Conservation (phyloP, 2,797 vertebrate species). For the Natrix natrix region DNA sequence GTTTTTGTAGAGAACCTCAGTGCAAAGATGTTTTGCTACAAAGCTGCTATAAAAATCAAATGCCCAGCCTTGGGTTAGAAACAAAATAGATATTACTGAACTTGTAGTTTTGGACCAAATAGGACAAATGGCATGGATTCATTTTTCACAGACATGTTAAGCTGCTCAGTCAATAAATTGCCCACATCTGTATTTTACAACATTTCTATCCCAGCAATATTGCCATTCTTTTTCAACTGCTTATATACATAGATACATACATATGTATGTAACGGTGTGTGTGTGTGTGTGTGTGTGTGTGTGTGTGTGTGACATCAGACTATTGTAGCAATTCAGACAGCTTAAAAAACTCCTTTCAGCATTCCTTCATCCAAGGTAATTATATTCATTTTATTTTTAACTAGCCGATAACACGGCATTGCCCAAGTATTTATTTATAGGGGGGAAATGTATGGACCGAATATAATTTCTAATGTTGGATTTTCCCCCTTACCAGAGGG, state of each 20-base stretch:
- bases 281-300: no score
- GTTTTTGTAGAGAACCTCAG: not conserved
- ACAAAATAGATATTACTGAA: not conserved
- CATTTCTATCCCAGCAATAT: not conserved
- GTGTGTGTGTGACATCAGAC: no score
- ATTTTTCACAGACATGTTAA: not conserved
- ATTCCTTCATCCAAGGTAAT: not conserved
- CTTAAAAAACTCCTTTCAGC: not conserved
- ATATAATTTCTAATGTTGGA: no score
- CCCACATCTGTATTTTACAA: not conserved
- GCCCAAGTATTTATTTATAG: no score
- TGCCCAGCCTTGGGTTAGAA: not conserved
- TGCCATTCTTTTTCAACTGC: not conserved
- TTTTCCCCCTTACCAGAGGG: no score
- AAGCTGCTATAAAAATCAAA: not conserved
- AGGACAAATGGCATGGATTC: not conserved
- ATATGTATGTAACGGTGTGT: no score
- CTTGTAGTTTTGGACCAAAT: not conserved
- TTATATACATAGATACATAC: not conserved
- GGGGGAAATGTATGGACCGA: no score
- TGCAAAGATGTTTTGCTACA: not conserved
- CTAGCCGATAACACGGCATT: no score
- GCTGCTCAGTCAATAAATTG: not conserved
- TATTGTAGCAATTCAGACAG: not conserved
- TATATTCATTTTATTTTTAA: not conserved